Evolutionary conservation across 2,797 vertebrate species (phyloP).

Genomic region (Rhadinocentrus ornatus): DNA sequence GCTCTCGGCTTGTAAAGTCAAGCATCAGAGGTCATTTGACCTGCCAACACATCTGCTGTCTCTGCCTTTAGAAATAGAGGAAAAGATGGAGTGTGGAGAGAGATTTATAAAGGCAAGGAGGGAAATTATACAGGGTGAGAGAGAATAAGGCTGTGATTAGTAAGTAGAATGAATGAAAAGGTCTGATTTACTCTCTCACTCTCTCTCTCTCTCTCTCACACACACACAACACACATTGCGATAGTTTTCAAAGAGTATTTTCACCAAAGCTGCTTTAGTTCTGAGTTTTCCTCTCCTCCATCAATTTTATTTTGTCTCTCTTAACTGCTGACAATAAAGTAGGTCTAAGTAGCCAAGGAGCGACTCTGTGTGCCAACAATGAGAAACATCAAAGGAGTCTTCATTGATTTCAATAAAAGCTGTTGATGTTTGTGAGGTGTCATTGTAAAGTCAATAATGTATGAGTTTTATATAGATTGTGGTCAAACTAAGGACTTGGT

Average conservation of each 20-base stretch:
- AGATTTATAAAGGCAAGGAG: constrained; percentile 69
- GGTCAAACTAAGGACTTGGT: neutral
- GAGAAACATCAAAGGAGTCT: constrained; percentile 85
- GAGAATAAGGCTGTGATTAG: constrained; percentile 73
- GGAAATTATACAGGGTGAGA: constrained; percentile 64
- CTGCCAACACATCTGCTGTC: constrained; percentile 93
- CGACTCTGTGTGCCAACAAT: constrained; percentile 73
- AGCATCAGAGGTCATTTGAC: constrained; percentile 95
- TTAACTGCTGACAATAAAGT: constrained; percentile 56
- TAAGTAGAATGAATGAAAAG: constrained; percentile 67
- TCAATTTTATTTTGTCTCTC: constrained; percentile 50
- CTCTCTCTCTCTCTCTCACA: constrained; percentile 19
- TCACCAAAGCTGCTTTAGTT: constrained; percentile 51
- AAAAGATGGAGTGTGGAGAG: constrained; percentile 64
- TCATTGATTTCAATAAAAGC: constrained; percentile 81
- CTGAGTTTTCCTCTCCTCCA: constrained; percentile 45
- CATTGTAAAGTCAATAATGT: constrained; percentile 24
- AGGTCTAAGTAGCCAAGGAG: constrained; percentile 38
- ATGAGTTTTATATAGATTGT: constrained; percentile 78
- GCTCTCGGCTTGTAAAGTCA: constrained; percentile 91
- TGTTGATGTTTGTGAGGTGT: constrained; percentile 42
- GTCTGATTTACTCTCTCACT: constrained; percentile 31
- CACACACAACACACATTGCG: constrained; percentile 5
- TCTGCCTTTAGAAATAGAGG: constrained; percentile 74
- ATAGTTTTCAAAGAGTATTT: constrained; percentile 43